Percentiles rank a stretch among this genome's conserved stretches.
These are phyloP conservation scores for Xiphorhynchus erythropygius DNA, from an alignment of 2,797 vertebrate species.

Conservation along the genomic window DNA sequence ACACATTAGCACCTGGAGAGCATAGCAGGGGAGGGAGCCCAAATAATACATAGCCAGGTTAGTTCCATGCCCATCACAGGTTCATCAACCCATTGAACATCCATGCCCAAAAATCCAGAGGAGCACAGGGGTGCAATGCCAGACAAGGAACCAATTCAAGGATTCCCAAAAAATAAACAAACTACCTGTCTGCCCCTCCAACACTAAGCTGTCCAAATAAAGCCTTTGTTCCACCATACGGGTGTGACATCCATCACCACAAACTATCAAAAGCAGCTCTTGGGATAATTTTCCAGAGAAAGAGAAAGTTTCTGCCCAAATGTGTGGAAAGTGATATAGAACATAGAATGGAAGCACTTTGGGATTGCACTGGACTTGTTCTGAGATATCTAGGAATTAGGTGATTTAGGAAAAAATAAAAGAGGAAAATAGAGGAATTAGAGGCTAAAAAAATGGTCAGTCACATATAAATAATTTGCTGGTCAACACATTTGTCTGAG, in stretches of 20 bases:
- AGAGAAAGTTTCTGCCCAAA: background rate
- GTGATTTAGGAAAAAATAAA: background rate
- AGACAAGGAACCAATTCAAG: background rate
- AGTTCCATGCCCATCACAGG: background rate
- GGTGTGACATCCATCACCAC: background rate
- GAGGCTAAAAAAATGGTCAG: background rate
- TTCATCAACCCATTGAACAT: background rate
- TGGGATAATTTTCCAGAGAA: background rate
- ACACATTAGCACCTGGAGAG: background rate
- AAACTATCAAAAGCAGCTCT: background rate
- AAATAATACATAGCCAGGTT: background rate
- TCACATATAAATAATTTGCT: background rate
- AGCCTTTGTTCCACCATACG: background rate
- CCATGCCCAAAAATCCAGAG: too few species aligned
- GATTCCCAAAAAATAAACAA: background rate
- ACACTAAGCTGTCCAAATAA: background rate
- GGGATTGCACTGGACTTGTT: background rate
- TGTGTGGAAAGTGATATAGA: accelerated
- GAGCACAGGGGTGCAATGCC: background rate
- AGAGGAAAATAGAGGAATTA: background rate
- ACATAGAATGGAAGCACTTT: background rate
- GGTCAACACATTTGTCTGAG: background rate
- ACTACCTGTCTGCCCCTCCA: accelerated
- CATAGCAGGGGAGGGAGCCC: background rate
- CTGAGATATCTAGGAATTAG: background rate